Evolutionary conservation across 2,797 vertebrate genomes (phyloP).

Genomic region (Hybognathus amarus): DNA sequence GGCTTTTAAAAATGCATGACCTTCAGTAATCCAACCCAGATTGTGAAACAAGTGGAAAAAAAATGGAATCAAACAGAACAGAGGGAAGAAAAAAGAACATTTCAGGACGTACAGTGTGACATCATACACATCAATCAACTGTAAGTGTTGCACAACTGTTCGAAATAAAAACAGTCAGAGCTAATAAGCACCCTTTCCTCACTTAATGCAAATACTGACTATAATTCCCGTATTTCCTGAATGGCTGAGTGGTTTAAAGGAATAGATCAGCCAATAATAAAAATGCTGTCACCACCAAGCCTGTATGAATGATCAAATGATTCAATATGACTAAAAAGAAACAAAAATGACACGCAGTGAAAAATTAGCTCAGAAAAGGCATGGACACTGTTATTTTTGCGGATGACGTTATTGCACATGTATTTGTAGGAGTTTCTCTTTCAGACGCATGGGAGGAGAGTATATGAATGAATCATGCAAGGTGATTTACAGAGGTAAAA

Average conservation of each 20-base stretch:
- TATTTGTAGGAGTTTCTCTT: too few relatives aligned
- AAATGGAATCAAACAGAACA: slow-evolving; percentile 31
- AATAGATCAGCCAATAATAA: background rate
- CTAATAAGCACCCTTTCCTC: background rate
- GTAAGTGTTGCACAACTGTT: background rate
- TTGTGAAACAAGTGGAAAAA: slow-evolving; percentile 57
- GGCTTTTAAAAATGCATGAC: slow-evolving; percentile 67
- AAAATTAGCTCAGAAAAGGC: too few relatives aligned
- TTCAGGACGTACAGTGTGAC: slow-evolving; percentile 36
- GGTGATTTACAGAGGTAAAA: too few relatives aligned
- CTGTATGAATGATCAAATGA: background rate
- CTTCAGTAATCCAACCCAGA: slow-evolving; percentile 66
- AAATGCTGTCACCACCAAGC: background rate
- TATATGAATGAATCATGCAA: too few relatives aligned
- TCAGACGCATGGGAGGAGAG: too few relatives aligned
- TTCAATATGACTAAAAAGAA: background rate
- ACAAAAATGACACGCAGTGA: too few relatives aligned
- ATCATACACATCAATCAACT: slow-evolving; percentile 18
- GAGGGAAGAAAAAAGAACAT: slow-evolving; percentile 45
- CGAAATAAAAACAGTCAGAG: background rate
- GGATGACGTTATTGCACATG: too few relatives aligned
- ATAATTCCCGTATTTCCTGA: background rate
- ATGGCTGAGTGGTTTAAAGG: background rate
- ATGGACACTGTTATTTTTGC: too few relatives aligned
- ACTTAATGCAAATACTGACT: slow-evolving; percentile 41